A percentile compares a stretch with the other conserved stretches of the same genome.
These are phyloP conservation scores for Drosophila yakuba DNA, from an alignment of 1,140 invertebrate genomes.

Conservation along the genomic window DNA sequence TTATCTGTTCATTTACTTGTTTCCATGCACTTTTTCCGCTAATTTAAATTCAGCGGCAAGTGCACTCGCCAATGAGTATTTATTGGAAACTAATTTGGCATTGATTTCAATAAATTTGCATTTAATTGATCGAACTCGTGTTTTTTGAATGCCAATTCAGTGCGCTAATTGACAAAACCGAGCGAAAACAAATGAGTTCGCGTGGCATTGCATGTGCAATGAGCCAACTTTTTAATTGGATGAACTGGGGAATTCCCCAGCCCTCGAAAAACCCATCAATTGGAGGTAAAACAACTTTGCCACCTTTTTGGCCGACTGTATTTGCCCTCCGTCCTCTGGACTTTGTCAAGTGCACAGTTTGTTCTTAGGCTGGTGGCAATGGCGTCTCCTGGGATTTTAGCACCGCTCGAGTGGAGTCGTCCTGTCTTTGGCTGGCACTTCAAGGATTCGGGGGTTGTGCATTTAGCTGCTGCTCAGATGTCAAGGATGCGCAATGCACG, in stretches of 20 bases:
- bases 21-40: not conserved
- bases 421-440: conserved; percentile 16
- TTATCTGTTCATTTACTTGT: not conserved
- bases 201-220: conserved; percentile 57
- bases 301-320: conserved; percentile 56
- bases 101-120: conserved; percentile 73
- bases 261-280: conserved; percentile 1
- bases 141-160: conserved; percentile 57
- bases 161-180: conserved; percentile 74
- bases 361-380: conserved; percentile 43
- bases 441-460: conserved; percentile 32
- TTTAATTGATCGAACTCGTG: conserved; percentile 70
- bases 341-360: conserved; percentile 78
- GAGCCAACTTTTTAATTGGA: conserved; percentile 65
- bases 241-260: conserved; percentile 10
- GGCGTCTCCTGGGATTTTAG: conserved; percentile 43
- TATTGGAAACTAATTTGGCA: conserved; percentile 75
- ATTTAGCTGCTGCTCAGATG: conserved; percentile 46
- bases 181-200: conserved; percentile 39
- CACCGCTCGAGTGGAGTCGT: conserved; percentile 53
- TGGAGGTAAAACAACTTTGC: conserved; percentile 44
- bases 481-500: conserved; percentile 31
- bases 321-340: conserved; percentile 30
- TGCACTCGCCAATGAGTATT: conserved; percentile 45
- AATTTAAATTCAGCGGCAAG: conserved; percentile 15